Percentiles rank a stretch among this genome's conserved stretches.
These are phyloP conservation scores for Cabera pusaria DNA, from an alignment of 2,888 invertebrate species.

Conservation along the genomic window DNA sequence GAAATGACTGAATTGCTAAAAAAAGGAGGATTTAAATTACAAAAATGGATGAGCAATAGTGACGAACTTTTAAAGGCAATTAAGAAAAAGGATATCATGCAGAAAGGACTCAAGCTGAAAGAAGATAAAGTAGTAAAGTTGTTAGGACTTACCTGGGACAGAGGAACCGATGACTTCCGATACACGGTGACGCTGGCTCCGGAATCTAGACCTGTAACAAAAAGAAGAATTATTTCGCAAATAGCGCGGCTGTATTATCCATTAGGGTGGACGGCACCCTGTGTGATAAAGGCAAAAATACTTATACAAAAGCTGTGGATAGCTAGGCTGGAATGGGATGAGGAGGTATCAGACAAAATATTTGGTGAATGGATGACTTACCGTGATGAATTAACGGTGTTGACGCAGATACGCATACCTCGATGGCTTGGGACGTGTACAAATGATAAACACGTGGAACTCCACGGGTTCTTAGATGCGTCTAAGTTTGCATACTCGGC, in stretches of 20 bases:
- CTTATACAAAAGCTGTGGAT: constrained; percentile 43
- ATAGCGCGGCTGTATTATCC: constrained; percentile 40
- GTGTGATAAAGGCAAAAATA: constrained; percentile 35
- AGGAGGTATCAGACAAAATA: constrained; percentile 20
- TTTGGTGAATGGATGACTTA: constrained; percentile 12
- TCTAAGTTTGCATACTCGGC: constrained; percentile 26
- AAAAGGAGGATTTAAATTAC: constrained; percentile 30
- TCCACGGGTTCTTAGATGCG: constrained; percentile 34
- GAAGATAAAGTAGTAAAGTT: constrained; percentile 32
- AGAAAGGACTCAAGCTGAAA: constrained; percentile 29
- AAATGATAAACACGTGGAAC: constrained; percentile 8
- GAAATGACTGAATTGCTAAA: constrained; percentile 1
- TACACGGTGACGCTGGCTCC: constrained; percentile 31
- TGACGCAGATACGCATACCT: constrained; percentile 11
- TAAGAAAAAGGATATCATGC: constrained; percentile 30
- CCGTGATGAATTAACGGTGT: constrained; percentile 1
- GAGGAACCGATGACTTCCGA: constrained; percentile 30
- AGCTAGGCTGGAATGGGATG: constrained; percentile 38
- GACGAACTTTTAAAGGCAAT: constrained; percentile 30
- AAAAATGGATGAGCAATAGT: constrained; percentile 39
- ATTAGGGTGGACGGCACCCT: constrained; percentile 40
- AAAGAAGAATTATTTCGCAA: constrained; percentile 40
- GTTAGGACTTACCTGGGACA: constrained; percentile 40
- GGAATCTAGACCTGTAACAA: constrained; percentile 32
- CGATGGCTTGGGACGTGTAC: constrained; percentile 17